Evolutionary conservation across 2,113 vertebrate genomes (phyloP).

Genomic region (Procavia capensis): DNA sequence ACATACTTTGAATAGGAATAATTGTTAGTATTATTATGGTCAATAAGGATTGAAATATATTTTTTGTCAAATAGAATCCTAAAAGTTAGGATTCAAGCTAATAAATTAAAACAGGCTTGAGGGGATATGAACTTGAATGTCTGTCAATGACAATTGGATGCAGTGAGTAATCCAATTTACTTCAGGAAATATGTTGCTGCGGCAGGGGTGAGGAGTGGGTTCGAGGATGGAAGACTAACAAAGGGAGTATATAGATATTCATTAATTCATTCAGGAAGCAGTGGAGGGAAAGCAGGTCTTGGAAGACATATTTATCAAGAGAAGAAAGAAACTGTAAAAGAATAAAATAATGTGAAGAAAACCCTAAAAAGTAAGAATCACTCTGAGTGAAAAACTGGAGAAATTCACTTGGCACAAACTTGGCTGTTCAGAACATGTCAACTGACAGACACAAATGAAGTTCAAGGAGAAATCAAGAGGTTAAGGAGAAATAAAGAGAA

Average conservation of each 20-base stretch:
- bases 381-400: constrained; percentile 23
- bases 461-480: constrained; percentile 63
- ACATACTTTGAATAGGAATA: constrained; percentile 57
- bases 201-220: constrained; percentile 61
- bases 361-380: constrained; percentile 42
- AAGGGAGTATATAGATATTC: constrained; percentile 60
- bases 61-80: constrained; percentile 65
- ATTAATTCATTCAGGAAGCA: constrained; percentile 73
- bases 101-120: constrained; percentile 78
- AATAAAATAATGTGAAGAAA: constrained; percentile 43
- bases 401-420: constrained; percentile 28
- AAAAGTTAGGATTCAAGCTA: constrained; percentile 75
- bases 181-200: constrained; percentile 63
- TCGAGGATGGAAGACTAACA: constrained; percentile 39
- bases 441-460: constrained; percentile 34
- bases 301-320: constrained; percentile 57
- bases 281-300: constrained; percentile 6
- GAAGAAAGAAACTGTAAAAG: constrained; percentile 22
- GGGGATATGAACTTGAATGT: constrained; percentile 77
- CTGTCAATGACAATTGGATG: constrained; percentile 81
- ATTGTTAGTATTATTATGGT: constrained; percentile 59
- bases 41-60: constrained; percentile 69
- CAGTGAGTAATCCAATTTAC: constrained; percentile 82
- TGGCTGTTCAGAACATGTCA: constrained; percentile 39
- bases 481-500: constrained; percentile 35